Percentiles rank a stretch among this genome's conserved stretches.
Conservation (phyloP, 1,140 invertebrate genomes). For the Schlechtendalia chinensis region DNA sequence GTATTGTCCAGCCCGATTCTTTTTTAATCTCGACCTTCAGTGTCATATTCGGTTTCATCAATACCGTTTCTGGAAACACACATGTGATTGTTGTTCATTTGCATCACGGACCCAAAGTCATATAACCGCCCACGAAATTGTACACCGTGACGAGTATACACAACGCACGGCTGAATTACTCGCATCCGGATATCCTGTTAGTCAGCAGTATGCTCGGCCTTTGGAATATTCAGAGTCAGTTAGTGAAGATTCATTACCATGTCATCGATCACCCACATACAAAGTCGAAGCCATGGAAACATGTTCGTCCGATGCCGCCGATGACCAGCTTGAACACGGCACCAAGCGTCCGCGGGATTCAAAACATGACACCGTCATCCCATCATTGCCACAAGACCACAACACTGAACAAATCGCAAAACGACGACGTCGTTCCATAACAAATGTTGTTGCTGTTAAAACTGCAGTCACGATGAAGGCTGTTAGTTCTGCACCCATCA, state of each 20-base stretch:
- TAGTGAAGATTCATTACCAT: neutral
- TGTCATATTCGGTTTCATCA: constrained; percentile 70
- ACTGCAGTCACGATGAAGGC: neutral
- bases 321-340: neutral
- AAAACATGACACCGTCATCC: neutral
- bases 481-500: neutral
- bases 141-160: constrained; percentile 80
- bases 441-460: neutral
- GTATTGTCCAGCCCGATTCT: constrained; percentile 74
- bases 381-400: neutral
- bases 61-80: constrained; percentile 62
- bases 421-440: neutral
- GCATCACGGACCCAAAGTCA: constrained; percentile 69
- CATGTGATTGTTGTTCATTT: constrained; percentile 78
- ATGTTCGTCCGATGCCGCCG: neutral
- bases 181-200: constrained; percentile 63
- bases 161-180: constrained; percentile 71
- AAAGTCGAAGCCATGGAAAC: neutral
- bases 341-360: neutral
- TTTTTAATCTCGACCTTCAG: constrained; percentile 65
- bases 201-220: constrained; percentile 65
- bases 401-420: neutral
- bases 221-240: neutral
- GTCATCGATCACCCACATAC: neutral
- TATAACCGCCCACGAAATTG: constrained; percentile 70